phyloP scores from a whole-genome alignment of 2,797 vertebrate genomes.

The Uromys caudimaculatus region DNA sequence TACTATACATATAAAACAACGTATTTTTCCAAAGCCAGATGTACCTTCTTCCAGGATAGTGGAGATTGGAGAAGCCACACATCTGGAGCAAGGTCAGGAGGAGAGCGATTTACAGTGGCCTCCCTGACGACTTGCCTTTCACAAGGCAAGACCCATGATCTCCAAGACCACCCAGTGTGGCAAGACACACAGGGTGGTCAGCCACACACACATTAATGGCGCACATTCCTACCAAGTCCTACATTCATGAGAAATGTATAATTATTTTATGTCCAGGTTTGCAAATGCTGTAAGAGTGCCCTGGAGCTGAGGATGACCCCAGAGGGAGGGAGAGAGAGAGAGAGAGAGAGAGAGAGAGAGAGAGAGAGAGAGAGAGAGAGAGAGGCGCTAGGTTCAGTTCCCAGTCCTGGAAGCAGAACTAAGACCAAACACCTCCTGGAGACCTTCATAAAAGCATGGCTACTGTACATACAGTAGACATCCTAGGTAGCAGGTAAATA shows the following conservation, averaged over 20 bases:
- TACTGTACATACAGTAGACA: background rate
- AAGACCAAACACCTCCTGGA: background rate
- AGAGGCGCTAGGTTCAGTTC: background rate
- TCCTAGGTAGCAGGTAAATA: background rate
- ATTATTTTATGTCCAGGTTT: background rate
- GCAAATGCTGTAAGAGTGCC: background rate
- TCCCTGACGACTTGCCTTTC: background rate
- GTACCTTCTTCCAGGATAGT: background rate
- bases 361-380: background rate
- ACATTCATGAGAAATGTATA: background rate
- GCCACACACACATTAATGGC: background rate
- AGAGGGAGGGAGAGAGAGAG: background rate
- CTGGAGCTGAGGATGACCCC: background rate
- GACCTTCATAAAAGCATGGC: constrained; percentile 29
- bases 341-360: background rate
- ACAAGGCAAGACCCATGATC: background rate
- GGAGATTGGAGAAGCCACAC: background rate
- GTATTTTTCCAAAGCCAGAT: background rate
- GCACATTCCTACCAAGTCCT: background rate
- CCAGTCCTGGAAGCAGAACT: background rate
- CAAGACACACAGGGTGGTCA: background rate
- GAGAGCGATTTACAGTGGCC: background rate
- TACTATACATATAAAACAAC: background rate
- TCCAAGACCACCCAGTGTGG: background rate
- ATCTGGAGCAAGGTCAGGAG: background rate